Evolutionary conservation across 2,797 vertebrate genomes (phyloP), one percentile per base, ranked within the genome.

Genomic region (Siniperca scherzeri): DNA sequence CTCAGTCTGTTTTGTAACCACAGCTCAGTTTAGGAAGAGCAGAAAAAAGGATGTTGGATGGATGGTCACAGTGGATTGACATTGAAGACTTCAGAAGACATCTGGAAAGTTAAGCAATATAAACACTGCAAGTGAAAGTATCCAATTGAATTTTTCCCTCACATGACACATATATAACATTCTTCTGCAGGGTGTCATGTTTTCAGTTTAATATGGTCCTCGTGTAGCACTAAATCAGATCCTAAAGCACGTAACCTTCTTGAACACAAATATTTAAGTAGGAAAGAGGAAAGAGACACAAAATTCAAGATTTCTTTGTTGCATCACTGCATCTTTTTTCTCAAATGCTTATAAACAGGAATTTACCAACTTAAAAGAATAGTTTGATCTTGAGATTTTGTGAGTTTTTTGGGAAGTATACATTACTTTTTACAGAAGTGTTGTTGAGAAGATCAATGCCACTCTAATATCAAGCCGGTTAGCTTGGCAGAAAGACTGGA

Each of bases 1-100:
- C 84, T 81, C 76, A 12, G 12, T 6, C 80, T 74, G 73, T 60
- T 84, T 64, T 14, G 16, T 38, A 59, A 73, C 38, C 33, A 44
- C 68, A 11, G 61, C 64, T 79, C 17, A 40, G 16, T 70, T 75
- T 81, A 40, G 71, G 36, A 17, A 3, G 48, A 74, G 76, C 50
- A 36, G 40, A 48, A 38, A 70, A 50, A 30, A 57, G 9, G 14
- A 40, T 8, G 59, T 21, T 38, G 72, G 50, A 62, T 25, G 33
- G 53, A n/a, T 17, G 38, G n/a, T 2, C 70, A 60, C 50, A 6
- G 46, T 30, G 14, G 69, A 21, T 36, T 65, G 75, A 80, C 70
- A 42, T 30, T 75, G 66, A 81, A 30, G 50, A 53, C 50, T 78
- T 56, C 11, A 27, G 9, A 67, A 60, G n/a, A 64, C 52, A 10